Conservation (phyloP, 2,888 invertebrate species). For the Agonopterix subpropinquella region DNA sequence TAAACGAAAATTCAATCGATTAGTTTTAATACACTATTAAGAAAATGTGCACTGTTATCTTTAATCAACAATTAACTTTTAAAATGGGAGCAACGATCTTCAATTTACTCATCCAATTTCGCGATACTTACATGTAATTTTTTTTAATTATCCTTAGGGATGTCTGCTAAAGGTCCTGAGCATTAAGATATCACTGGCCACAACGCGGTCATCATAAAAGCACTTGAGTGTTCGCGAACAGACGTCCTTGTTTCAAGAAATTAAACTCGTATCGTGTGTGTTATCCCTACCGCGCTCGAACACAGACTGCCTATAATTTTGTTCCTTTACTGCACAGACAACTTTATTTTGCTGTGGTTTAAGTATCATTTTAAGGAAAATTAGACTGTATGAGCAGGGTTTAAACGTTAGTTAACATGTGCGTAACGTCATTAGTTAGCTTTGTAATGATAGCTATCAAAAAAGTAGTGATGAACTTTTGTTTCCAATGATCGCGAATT, state of each 20-base stretch:
- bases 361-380: too few species aligned
- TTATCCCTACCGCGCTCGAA: slow-evolving; percentile 28
- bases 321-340: slow-evolving; percentile 20
- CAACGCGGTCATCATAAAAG: slow-evolving; percentile 12
- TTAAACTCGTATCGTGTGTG: slow-evolving; percentile 18
- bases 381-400: too few species aligned
- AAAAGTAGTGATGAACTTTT: slow-evolving; percentile 8
- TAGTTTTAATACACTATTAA: slow-evolving; percentile 1
- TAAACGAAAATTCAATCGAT: not conserved
- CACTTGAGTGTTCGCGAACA: slow-evolving; percentile 30
- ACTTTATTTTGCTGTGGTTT: slow-evolving; percentile 19
- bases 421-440: not conserved
- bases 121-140: slow-evolving; percentile 27
- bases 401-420: not conserved
- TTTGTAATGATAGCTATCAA: slow-evolving; percentile 1
- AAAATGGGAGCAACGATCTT: slow-evolving; percentile 66
- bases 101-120: slow-evolving; percentile 45
- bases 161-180: slow-evolving; percentile 22
- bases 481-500: slow-evolving; percentile 7
- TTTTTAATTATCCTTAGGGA: slow-evolving; percentile 7
- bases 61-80: slow-evolving; percentile 40
- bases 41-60: slow-evolving; percentile 10
- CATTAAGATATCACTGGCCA: slow-evolving; percentile 9
- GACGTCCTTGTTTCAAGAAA: slow-evolving; percentile 15
- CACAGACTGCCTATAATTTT: slow-evolving; percentile 37